Percentiles rank a stretch among this genome's conserved stretches.
Evolutionary conservation across 2,797 vertebrate genomes (phyloP).

Genomic region (Catostomus latipinnis): DNA sequence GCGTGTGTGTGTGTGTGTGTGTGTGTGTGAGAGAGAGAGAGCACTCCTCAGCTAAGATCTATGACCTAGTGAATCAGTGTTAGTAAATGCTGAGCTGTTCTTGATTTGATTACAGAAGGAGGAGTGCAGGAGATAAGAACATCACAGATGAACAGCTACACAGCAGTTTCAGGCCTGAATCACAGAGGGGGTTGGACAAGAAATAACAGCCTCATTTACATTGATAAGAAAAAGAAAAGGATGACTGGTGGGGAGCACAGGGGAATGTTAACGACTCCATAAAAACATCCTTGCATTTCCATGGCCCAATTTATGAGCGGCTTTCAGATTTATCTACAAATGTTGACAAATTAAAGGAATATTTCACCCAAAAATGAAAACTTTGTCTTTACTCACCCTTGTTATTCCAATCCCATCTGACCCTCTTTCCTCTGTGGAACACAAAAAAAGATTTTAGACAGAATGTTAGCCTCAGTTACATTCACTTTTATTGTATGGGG

Average conservation of each 20-base stretch:
- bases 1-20: neutral
- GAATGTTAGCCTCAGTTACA: no score
- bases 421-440: no score
- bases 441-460: no score
- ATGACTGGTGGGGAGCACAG: constrained; percentile 13
- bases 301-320: neutral
- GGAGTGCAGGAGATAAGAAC: constrained; percentile 46
- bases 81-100: constrained; percentile 42
- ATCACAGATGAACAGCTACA: constrained; percentile 40
- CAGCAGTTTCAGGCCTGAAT: constrained; percentile 38
- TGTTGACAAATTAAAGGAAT: neutral
- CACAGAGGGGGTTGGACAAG: constrained; percentile 13
- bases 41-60: constrained; percentile 23
- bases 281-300: neutral
- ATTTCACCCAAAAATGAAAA: neutral
- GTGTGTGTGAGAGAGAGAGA: neutral
- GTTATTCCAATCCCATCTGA: no score
- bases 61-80: constrained; percentile 32
- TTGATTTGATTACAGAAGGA: constrained; percentile 47
- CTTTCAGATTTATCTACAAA: constrained; percentile 18
- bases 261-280: neutral
- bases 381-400: no score
- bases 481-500: no score
- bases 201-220: constrained; percentile 52
- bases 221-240: constrained; percentile 39